Conservation (phyloP, 64 coral and sea anemone genomes). For the Actinia tenebrosa region DNA sequence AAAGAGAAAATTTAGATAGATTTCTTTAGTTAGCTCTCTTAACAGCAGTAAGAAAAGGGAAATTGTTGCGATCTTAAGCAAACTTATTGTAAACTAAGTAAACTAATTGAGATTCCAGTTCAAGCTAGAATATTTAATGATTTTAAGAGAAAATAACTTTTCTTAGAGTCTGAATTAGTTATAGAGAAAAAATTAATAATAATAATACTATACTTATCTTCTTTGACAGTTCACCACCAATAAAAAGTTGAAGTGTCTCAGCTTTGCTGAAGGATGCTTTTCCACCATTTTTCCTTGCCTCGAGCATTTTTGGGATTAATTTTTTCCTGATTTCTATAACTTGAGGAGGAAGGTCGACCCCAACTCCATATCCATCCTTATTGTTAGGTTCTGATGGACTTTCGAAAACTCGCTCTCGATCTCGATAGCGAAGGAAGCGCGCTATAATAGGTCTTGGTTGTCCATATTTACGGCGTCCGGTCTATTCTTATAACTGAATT, state of each 20-base stretch:
- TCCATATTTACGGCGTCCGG: no score
- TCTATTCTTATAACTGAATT: no score
- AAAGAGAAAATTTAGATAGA: no score
- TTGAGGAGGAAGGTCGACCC: slow-evolving; percentile 14
- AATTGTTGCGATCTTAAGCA: background rate
- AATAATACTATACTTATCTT: slow-evolving; percentile 20
- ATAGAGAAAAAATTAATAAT: no score
- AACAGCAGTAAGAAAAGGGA: no score
- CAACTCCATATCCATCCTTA: slow-evolving; percentile 12
- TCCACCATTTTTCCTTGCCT: slow-evolving; percentile 27
- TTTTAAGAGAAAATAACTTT: background rate
- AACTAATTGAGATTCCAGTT: slow-evolving; percentile 7
- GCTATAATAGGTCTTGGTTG: slow-evolving; percentile 5
- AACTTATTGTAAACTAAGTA: background rate
- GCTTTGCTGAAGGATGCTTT: slow-evolving; percentile 16
- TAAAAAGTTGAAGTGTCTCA: slow-evolving; percentile 25
- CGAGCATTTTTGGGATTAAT: slow-evolving; percentile 5
- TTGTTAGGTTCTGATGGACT: background rate
- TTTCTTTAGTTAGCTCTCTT: no score
- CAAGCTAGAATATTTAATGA: background rate
- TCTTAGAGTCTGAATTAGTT: background rate
- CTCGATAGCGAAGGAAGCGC: slow-evolving; percentile 19
- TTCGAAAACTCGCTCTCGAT: background rate
- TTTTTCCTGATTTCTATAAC: slow-evolving; percentile 21
- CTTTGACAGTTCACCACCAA: background rate